Base-by-base conservation (phyloP, 1,140 invertebrate species). In the Oncopodura yosiiana region DNA sequence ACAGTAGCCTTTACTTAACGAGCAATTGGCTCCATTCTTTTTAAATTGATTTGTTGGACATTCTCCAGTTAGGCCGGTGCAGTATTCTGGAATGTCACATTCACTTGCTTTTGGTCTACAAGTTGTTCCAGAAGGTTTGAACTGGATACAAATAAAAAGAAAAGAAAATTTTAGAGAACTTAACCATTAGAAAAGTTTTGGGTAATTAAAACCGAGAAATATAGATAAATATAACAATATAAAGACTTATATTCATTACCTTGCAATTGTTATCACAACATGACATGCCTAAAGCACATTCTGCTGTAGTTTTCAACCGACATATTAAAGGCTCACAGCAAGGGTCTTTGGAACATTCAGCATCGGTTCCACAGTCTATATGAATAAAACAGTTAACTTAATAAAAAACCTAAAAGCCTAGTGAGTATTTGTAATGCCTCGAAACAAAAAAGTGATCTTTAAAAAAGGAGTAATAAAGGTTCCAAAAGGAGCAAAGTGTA, bases 301-400 rank as follows among this genome's bases (percentile, higher is more conserved):
- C 81, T 1, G 93, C 82, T 70, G 94, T 91, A 45, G 82, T 82
- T 45, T 81, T 87, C 21, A 96, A 78, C 55, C 91, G 86, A 72
- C 94, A 97, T 18, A 92, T 95, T 68, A 89, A 84, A 46, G 89
- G 87, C 73, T 96, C 91, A 74, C 93, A 97, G 72, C 93, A 97
- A 1, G 88, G 87, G 73, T 95, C 92, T 32, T 77, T 73, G 49
- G 80, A 73, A 73, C 93, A 97, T 62, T 94, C 85, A 53, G 92
- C 79, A 57, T 86, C 81, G 36, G 81, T 80, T 21, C 87, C 87
- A 70, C 87, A 92, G 72, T 90, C 87, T 50, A 53, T 30, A 39
- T 37, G 9, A 29, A 14, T 5, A 14, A 29, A 29, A 45, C 43
- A 27, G 27, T 23, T 45, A 16, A 45, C 26, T 29, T 43, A 4